Conservation (phyloP, 2,888 invertebrate genomes). For the Acanthacorydalis orientalis region DNA sequence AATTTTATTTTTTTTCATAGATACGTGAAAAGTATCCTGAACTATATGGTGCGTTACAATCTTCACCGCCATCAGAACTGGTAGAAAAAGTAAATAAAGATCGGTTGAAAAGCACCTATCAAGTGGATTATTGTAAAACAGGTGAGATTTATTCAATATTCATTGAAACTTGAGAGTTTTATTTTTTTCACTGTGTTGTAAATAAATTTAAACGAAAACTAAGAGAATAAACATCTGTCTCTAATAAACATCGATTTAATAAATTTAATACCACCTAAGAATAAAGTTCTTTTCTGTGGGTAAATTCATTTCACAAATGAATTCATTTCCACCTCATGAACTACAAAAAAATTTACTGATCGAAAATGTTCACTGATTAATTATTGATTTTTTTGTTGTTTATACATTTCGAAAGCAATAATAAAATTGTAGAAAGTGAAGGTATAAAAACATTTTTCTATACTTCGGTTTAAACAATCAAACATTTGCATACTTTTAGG, state of each 20-base stretch:
- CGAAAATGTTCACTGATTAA: too few relatives aligned
- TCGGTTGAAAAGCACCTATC: constrained; percentile 42
- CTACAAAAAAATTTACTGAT: too few relatives aligned
- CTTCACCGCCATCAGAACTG: constrained; percentile 37
- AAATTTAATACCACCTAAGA: too few relatives aligned
- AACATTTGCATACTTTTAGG: constrained; percentile 13
- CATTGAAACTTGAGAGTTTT: neutral
- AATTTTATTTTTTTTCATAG: constrained; percentile 20
- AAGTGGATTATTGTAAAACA: constrained; percentile 36
- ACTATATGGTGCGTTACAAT: constrained; percentile 42
- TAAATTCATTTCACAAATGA: too few relatives aligned
- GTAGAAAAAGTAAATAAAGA: constrained; percentile 42
- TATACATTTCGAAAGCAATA: too few relatives aligned
- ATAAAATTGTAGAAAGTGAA: too few relatives aligned
- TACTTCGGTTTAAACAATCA: neutral
- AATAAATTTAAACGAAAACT: neutral
- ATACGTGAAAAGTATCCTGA: constrained; percentile 45
- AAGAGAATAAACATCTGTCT: constrained; percentile 14
- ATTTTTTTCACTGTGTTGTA: neutral
- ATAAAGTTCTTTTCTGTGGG: too few relatives aligned
- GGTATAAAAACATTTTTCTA: too few relatives aligned
- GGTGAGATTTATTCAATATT: constrained; percentile 17
- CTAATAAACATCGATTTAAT: constrained; percentile 18
- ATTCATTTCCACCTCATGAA: too few relatives aligned
- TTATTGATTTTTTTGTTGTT: too few relatives aligned